Percentiles rank a stretch among this genome's conserved stretches.
These are phyloP conservation scores for Sterrhoptilus dennistouni DNA, from an alignment of 2,113 vertebrate genomes.

Conservation along the genomic window DNA sequence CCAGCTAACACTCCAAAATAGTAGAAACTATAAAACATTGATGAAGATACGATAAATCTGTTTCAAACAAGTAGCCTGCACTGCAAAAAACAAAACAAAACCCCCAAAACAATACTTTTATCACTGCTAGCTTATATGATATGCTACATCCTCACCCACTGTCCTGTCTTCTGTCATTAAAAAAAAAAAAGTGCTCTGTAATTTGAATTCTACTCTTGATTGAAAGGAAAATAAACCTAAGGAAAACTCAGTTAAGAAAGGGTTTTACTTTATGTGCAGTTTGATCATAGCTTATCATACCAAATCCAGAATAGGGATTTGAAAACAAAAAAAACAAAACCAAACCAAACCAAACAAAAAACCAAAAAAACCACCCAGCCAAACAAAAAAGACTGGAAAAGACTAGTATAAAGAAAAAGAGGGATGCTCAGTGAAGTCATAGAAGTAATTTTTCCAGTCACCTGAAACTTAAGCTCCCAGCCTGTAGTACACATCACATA, in stretches of 20 bases:
- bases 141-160: not conserved
- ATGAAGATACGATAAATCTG: not conserved
- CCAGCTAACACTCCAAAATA: conserved; percentile 22
- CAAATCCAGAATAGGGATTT: not conserved
- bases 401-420: not conserved
- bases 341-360: too few species aligned
- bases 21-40: conserved; percentile 32
- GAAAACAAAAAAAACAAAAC: too few species aligned
- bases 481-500: not conserved
- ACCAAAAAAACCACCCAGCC: too few species aligned
- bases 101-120: not conserved
- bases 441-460: not conserved
- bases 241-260: not conserved
- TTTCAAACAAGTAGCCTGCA: conserved; percentile 1
- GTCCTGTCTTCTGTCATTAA: not conserved
- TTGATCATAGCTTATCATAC: not conserved
- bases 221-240: not conserved
- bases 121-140: not conserved
- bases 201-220: not conserved
- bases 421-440: not conserved
- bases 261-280: not conserved
- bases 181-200: not conserved
- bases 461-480: not conserved
- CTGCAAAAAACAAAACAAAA: not conserved
- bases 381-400: not conserved